Conservation (phyloP, 2,113 vertebrate species). For the Excalfactoria chinensis region DNA sequence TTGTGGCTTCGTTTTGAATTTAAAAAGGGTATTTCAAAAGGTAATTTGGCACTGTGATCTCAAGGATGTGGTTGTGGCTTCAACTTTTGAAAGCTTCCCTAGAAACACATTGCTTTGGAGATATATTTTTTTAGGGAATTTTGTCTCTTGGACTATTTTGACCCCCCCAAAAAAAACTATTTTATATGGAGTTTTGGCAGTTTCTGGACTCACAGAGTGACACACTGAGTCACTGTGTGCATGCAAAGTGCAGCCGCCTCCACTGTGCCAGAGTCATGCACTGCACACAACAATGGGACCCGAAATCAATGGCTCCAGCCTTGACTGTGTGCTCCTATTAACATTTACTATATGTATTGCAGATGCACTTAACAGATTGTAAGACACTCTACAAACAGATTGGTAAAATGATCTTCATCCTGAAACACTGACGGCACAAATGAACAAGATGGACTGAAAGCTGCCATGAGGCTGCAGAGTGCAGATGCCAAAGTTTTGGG, state of each 20-base stretch:
- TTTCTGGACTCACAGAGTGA: neutral
- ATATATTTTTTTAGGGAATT: neutral
- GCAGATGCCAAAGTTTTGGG: neutral
- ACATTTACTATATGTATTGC: neutral
- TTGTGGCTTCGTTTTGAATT: conserved; percentile 9
- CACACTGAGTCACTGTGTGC: neutral
- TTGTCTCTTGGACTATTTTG: neutral
- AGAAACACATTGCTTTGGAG: neutral
- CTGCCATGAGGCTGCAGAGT: neutral
- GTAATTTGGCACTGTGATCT: neutral
- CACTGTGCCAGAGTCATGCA: accelerated
- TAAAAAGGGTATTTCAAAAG: conserved; percentile 1
- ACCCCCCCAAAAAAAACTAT: neutral
- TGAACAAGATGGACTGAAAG: neutral
- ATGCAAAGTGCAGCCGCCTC: neutral
- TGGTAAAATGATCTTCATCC: conserved; percentile 45
- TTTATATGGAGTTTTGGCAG: neutral
- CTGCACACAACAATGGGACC: neutral
- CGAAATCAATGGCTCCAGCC: neutral
- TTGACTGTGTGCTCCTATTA: neutral
- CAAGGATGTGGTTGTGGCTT: neutral
- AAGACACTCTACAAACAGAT: conserved; percentile 17
- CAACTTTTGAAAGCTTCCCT: neutral
- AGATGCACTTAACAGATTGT: conserved; percentile 44
- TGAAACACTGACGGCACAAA: neutral